Conservation (phyloP, 2,113 vertebrate genomes). For the Ibidorhyncha struthersii region DNA sequence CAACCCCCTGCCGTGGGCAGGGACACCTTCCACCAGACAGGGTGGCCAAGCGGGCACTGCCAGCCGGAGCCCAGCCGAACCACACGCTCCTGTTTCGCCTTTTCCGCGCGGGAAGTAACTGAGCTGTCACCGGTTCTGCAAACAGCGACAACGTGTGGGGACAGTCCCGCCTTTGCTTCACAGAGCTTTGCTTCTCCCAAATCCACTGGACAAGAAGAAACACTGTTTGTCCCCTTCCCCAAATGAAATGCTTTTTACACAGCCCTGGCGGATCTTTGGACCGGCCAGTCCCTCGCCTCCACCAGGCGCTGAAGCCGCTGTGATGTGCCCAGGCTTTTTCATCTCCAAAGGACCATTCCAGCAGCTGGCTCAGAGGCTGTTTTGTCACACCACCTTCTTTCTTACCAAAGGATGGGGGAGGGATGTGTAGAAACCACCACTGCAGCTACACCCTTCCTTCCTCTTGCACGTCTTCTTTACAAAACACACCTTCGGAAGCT, state of each 20-base stretch:
- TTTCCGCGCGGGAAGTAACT: rapidly evolving
- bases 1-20: no score
- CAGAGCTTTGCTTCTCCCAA: not conserved
- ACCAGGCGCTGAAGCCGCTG: rapidly evolving
- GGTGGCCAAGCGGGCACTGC: no score
- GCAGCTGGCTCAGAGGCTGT: not conserved
- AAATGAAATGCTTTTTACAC: rapidly evolving
- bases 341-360: not conserved
- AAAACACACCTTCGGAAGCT: not conserved
- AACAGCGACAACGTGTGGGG: rapidly evolving
- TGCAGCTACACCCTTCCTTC: not conserved
- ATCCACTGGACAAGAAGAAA: rapidly evolving
- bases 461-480: not conserved
- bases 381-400: not conserved
- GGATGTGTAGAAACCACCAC: not conserved
- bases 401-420: not conserved
- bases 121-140: not conserved
- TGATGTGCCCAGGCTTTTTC: not conserved
- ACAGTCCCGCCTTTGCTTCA: not conserved
- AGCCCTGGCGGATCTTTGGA: rapidly evolving
- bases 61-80: not conserved
- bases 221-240: rapidly evolving
- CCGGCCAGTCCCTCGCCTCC: no score
- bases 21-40: no score
- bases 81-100: not conserved